A percentile compares a stretch with the other conserved stretches of the same genome.
Conservation (phyloP, 1,140 invertebrate genomes). For the Coptotermes formosanus region DNA sequence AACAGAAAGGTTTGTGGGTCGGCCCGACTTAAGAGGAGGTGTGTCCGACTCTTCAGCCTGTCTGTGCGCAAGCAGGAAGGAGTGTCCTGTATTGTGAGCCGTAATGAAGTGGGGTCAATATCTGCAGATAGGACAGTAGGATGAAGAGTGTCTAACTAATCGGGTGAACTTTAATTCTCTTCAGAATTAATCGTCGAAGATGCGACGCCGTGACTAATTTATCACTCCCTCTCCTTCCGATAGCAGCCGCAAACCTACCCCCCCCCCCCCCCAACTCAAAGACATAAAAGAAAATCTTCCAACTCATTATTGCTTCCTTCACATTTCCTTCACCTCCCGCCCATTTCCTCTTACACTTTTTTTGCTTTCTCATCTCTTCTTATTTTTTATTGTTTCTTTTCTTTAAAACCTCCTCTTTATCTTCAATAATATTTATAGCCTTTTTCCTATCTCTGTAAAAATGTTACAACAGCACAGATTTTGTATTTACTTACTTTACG, state of each 20-base stretch:
- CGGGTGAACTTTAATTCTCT: not conserved
- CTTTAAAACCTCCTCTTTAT: not conserved
- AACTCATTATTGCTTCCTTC: not conserved
- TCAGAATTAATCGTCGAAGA: not conserved
- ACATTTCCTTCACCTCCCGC: not conserved
- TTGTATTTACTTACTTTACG: no score
- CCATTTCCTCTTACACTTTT: not conserved
- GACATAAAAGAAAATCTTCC: not conserved
- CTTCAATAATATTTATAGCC: not conserved
- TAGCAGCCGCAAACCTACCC: not conserved
- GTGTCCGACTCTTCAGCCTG: no score
- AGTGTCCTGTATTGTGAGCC: no score
- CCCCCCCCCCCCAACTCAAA: not conserved
- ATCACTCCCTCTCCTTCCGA: not conserved
- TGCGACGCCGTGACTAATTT: not conserved
- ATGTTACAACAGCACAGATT: not conserved
- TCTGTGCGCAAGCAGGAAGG: no score
- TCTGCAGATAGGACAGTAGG: not conserved
- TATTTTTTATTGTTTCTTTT: not conserved
- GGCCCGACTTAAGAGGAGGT: no score
- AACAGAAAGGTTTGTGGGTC: not conserved
- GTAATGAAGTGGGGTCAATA: not conserved
- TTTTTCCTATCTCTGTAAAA: not conserved
- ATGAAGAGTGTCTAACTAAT: not conserved
- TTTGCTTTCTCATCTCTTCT: not conserved